These are phyloP conservation scores for Lymantria dispar DNA, from an alignment of 2,888 invertebrate species.

Conservation along the genomic window DNA sequence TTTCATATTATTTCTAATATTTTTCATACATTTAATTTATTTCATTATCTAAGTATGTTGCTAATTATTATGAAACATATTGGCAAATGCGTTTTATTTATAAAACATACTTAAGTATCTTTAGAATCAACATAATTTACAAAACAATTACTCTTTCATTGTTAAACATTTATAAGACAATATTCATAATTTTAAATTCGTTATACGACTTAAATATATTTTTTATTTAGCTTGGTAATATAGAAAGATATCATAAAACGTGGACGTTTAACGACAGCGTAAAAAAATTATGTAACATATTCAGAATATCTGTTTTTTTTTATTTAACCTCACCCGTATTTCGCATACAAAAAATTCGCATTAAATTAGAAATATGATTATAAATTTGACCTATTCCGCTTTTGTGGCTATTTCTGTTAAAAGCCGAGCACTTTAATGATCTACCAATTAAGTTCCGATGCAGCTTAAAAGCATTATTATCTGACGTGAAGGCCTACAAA, in stretches of 20 bases:
- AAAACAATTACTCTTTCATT: too few relatives aligned
- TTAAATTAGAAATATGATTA: neutral
- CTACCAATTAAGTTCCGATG: conserved; percentile 48
- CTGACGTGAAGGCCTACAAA: conserved; percentile 40
- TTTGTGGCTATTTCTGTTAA: neutral
- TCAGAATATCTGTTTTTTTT: neutral
- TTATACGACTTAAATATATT: too few relatives aligned
- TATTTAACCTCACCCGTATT: too few relatives aligned
- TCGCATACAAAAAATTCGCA: neutral
- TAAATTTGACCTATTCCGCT: neutral
- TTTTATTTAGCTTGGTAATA: neutral
- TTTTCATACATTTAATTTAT: too few relatives aligned
- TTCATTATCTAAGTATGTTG: too few relatives aligned
- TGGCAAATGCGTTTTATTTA: too few relatives aligned
- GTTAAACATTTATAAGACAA: too few relatives aligned
- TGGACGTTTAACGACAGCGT: neutral
- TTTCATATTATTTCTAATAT: too few relatives aligned
- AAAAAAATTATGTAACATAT: neutral
- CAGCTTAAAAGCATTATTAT: conserved; percentile 61
- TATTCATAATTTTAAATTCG: too few relatives aligned
- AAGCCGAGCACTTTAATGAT: conserved; percentile 41
- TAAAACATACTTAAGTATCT: too few relatives aligned
- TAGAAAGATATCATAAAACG: neutral
- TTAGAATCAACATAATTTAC: too few relatives aligned
- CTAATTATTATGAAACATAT: too few relatives aligned